Evolutionary conservation across 2,113 vertebrate genomes (phyloP).

Genomic region (Crotalus horridus): DNA sequence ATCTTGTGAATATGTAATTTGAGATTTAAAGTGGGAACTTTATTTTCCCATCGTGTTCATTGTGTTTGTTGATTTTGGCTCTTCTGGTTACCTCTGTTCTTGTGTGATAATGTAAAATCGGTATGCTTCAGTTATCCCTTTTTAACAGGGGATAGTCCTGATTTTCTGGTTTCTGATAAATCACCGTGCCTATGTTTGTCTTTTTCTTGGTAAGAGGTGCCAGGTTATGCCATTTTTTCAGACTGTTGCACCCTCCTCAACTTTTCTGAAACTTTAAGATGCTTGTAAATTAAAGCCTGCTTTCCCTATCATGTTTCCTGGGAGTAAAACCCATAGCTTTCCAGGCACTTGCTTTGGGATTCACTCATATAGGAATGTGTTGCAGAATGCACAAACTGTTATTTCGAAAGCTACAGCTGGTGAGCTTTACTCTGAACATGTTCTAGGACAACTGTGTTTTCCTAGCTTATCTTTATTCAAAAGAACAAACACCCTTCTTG

Average conservation of each 20-base stretch:
- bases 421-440: neutral
- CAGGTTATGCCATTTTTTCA: neutral
- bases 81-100: constrained; percentile 25
- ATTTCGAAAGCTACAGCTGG: neutral
- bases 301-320: neutral
- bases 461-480: constrained; percentile 1
- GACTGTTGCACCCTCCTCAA: neutral
- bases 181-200: too few relatives aligned
- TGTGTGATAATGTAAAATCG: constrained; percentile 47
- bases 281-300: neutral
- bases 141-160: neutral
- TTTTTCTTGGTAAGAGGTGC: neutral
- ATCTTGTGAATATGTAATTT: constrained; percentile 63
- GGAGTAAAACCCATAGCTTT: neutral
- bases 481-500: neutral
- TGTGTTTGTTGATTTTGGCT: constrained; percentile 74
- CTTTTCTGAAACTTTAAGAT: neutral
- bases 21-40: constrained; percentile 72
- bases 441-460: neutral
- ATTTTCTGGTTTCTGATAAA: neutral
- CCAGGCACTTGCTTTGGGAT: neutral
- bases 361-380: neutral
- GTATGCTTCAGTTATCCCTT: neutral
- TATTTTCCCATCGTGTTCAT: constrained; percentile 78
- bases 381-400: neutral